Evolutionary conservation across 2,888 invertebrate species (phyloP).

Genomic region (Lepetodrilus schrolli): DNA sequence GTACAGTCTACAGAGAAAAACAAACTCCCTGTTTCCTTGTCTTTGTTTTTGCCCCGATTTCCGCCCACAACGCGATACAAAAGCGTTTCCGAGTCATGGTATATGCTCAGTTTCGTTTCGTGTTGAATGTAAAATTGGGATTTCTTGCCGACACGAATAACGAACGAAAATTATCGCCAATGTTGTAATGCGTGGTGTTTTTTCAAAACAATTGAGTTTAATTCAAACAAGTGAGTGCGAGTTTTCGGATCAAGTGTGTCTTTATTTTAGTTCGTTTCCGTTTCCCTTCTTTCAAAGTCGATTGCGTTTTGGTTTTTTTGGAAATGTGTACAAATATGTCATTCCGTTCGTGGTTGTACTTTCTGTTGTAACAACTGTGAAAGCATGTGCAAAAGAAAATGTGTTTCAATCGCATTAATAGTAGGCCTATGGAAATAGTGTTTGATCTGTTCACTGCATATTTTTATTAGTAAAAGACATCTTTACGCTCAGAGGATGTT

Average conservation of each 20-base stretch:
- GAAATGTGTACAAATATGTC: background rate
- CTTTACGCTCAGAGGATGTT: too few species aligned
- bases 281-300: conserved; percentile 4
- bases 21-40: conserved; percentile 1
- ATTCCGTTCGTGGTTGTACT: background rate
- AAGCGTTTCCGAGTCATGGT: background rate
- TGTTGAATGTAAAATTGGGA: conserved; percentile 23
- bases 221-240: conserved; percentile 13
- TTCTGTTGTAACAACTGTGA: background rate
- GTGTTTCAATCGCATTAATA: too few species aligned
- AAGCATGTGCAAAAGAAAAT: background rate
- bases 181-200: background rate
- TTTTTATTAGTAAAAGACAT: too few species aligned
- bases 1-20: background rate
- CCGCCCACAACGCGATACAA: conserved; percentile 15
- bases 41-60: conserved; percentile 18
- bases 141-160: conserved; percentile 24
- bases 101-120: conserved; percentile 11
- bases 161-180: conserved; percentile 15
- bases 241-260: background rate
- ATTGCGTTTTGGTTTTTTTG: background rate
- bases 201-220: conserved; percentile 14
- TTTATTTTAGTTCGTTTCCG: conserved; percentile 5
- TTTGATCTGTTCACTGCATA: background rate
- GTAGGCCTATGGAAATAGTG: too few species aligned